Evolutionary conservation across 2,113 vertebrate genomes (phyloP).

Genomic region (Larimichthys polyactis): DNA sequence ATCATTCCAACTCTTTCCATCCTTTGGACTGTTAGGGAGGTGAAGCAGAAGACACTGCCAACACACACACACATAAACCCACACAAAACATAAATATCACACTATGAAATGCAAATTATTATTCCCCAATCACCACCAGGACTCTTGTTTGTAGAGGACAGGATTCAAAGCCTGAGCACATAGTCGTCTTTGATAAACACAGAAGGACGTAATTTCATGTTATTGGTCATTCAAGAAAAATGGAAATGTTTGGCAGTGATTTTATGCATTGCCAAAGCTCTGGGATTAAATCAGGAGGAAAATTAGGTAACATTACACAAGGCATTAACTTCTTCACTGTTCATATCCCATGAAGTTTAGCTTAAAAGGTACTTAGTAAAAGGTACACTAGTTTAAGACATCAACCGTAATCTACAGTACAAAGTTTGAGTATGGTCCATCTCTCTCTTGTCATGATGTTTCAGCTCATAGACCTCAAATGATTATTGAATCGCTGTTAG

Average conservation of each 20-base stretch:
- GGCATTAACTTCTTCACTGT: neutral
- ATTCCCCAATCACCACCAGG: constrained; percentile 2
- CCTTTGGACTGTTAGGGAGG: constrained; percentile 83
- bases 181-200: neutral
- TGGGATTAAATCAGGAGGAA: neutral
- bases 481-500: neutral
- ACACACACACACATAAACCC: constrained; percentile 30
- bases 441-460: neutral
- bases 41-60: constrained; percentile 91
- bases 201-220: neutral
- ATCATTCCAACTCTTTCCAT: constrained; percentile 88
- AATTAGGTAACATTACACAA: neutral
- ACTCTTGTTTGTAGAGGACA: constrained; percentile 13
- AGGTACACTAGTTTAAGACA: neutral
- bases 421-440: neutral
- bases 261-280: neutral
- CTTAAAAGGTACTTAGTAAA: neutral
- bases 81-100: constrained; percentile 45
- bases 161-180: neutral
- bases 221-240: neutral
- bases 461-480: neutral
- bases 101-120: constrained; percentile 34
- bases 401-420: neutral
- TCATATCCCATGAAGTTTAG: neutral
- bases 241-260: neutral